Base-by-base conservation (phyloP, 2,113 vertebrate species). In the Monarcha castaneiventris region DNA sequence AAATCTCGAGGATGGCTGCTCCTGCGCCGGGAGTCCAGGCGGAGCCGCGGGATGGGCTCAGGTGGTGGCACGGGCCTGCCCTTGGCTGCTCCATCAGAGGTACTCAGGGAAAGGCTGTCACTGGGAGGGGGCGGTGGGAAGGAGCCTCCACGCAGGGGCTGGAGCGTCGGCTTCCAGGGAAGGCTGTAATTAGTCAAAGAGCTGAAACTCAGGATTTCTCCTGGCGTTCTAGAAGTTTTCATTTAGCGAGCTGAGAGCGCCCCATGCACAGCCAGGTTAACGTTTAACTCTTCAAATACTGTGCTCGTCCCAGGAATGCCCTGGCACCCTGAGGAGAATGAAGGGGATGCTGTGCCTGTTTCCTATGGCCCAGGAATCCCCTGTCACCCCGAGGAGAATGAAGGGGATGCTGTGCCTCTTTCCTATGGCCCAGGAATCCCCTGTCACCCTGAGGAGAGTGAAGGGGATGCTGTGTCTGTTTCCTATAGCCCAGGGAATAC, bases 21-120 rank as follows among this genome's bases (percentile, higher is more conserved):
- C 93, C 93, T 93, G 93, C 30, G 51, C 95, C 76, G 97, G 88
- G 96, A 94, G 94, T 68, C 97, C 84, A 88, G 97, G 97, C 97
- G 97, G 91, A 86, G 96, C 96, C 86, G 21, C 80, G 73, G 96
- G 98, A 96, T 97, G 98, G 97, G 98, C 97, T 98, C 97, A 97
- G 97, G 97, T 97, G 97, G 96, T 96, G 96, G 93, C 95, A 58
- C 20, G 22, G 74, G 90, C 85, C 89, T 39, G 39, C 68, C 75
- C 89, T 90, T 94, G 12, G 61, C 85, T 66, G 56, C 81, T 79
- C 80, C 80, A 49, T 68, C 49, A 20, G 69, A 93, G 89, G 83
- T 55, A 7, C 73, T 76, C 39, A 3, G 93, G 69, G 64, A 76
- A 58, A n/a, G 61, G 82, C 90, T 89, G 76, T 32, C 37, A 0